A percentile compares a stretch with the other conserved stretches of the same genome.
phyloP scores from a whole-genome alignment of 2,113 vertebrate species.

The Pelmatolapia mariae region DNA sequence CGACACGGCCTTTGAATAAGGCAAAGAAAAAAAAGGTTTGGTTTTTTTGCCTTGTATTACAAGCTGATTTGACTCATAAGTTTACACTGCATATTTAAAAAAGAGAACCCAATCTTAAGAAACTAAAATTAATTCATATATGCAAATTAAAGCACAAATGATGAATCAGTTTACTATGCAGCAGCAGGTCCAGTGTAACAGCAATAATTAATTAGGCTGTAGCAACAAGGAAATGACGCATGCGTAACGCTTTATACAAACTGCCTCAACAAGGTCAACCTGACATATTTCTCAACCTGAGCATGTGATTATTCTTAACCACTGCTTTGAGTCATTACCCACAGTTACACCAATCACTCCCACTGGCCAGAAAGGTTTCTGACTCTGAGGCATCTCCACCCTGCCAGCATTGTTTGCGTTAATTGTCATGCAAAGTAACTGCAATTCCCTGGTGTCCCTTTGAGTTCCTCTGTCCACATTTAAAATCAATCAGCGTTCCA shows the following conservation, averaged over 20 bases:
- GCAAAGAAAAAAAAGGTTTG: neutral
- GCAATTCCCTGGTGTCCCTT: neutral
- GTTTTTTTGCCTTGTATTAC: neutral
- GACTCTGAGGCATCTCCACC: neutral
- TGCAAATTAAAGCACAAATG: neutral
- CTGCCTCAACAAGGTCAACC: neutral
- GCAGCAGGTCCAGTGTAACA: neutral
- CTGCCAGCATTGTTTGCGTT: conserved; percentile 5
- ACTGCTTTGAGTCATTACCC: neutral
- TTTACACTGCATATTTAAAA: neutral
- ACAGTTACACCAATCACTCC: neutral
- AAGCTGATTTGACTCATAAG: neutral
- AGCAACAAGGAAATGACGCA: neutral
- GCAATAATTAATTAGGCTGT: neutral
- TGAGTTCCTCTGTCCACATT: conserved; percentile 25
- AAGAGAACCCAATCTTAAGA: neutral
- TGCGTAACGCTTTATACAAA: neutral
- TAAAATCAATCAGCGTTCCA: conserved; percentile 9
- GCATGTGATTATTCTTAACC: neutral
- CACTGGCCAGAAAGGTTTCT: neutral
- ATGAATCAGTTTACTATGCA: neutral
- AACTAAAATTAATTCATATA: neutral
- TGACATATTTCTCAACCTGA: neutral
- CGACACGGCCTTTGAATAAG: neutral
- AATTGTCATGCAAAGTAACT: conserved; percentile 54